Evolutionary conservation across 2,888 invertebrate genomes (phyloP).

Genomic region (Drosophila kanekoi): DNA sequence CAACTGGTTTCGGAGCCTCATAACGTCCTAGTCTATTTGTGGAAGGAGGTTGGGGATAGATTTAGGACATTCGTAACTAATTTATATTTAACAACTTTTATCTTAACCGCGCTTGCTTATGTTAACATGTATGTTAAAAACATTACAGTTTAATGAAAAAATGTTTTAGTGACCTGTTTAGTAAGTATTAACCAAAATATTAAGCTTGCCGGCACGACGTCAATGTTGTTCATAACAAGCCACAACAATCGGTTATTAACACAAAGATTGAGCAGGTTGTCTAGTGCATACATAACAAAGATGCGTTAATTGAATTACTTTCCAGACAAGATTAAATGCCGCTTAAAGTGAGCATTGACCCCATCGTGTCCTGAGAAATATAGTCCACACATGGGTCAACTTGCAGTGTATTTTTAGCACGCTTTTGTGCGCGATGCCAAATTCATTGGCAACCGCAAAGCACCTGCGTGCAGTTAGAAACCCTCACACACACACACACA

Average conservation of each 20-base stretch:
- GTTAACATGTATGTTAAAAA: not conserved
- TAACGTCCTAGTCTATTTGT: no score
- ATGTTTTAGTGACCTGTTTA: no score
- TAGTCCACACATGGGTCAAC: slow-evolving; percentile 5
- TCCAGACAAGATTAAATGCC: not conserved
- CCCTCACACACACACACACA: slow-evolving; percentile 1
- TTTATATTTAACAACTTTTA: not conserved
- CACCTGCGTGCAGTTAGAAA: slow-evolving; percentile 51
- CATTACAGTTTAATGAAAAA: not conserved
- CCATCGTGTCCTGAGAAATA: not conserved
- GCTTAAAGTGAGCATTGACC: not conserved
- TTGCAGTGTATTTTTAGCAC: slow-evolving; percentile 55
- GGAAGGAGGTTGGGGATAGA: no score
- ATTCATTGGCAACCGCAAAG: slow-evolving; percentile 35
- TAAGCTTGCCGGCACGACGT: no score
- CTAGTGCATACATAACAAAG: no score
- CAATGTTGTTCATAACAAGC: no score
- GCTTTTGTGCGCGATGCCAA: slow-evolving; percentile 34
- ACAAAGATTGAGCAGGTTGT: no score
- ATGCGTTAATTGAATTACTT: not conserved
- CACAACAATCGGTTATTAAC: no score
- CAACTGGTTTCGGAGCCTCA: no score
- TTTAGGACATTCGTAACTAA: not conserved
- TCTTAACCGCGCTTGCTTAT: not conserved
- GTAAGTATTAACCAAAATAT: no score